Percentiles rank a stretch among this genome's conserved stretches.
phyloP scores from a whole-genome alignment of 2,113 vertebrate genomes.

The Prionailurus viverrinus region DNA sequence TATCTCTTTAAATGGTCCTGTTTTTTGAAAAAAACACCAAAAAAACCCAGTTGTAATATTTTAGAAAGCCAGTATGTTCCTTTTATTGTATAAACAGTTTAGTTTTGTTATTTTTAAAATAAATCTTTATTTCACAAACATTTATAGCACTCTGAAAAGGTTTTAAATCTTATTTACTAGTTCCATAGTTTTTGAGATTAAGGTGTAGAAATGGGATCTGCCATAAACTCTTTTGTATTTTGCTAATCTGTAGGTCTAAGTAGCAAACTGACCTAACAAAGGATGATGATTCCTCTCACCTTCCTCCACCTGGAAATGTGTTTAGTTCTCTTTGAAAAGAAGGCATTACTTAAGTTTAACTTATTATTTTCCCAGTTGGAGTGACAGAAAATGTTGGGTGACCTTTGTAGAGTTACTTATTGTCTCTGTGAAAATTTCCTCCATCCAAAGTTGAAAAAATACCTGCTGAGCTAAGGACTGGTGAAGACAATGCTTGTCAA shows the following conservation, averaged over 20 bases:
- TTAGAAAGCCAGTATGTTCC: slow-evolving; percentile 10
- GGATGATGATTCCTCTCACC: not conserved
- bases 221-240: slow-evolving; percentile 5
- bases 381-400: slow-evolving; percentile 56
- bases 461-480: slow-evolving; percentile 54
- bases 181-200: not conserved
- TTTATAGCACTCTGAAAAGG: slow-evolving; percentile 5
- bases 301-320: not conserved
- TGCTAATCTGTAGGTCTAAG: slow-evolving; percentile 5
- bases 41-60: not conserved
- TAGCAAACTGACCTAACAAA: not conserved
- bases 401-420: slow-evolving; percentile 50
- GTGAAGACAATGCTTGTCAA: slow-evolving; percentile 37
- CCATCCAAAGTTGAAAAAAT: slow-evolving; percentile 30
- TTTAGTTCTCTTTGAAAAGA: slow-evolving; percentile 56
- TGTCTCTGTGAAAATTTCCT: slow-evolving; percentile 56
- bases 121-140: slow-evolving; percentile 8
- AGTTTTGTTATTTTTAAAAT: slow-evolving; percentile 41
- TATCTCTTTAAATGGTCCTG: not conserved
- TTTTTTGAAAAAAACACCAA: not conserved
- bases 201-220: not conserved
- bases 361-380: slow-evolving; percentile 66
- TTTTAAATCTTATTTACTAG: slow-evolving; percentile 34
- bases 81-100: not conserved
- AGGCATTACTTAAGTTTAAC: slow-evolving; percentile 34